phyloP scores from a whole-genome alignment of 2,888 invertebrate genomes.

The Drosophila ezoana region DNA sequence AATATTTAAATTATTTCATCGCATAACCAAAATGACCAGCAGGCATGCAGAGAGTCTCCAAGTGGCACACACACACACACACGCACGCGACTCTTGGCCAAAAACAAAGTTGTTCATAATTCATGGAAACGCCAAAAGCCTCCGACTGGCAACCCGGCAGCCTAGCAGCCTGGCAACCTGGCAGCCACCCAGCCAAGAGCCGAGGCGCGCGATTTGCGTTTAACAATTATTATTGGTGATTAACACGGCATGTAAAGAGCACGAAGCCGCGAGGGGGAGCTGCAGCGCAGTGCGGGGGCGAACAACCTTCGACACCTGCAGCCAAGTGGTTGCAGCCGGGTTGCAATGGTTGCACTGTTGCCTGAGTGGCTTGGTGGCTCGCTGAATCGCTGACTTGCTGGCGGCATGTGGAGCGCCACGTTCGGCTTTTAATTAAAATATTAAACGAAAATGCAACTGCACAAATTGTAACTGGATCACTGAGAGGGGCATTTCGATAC shows the following conservation, averaged over 20 bases:
- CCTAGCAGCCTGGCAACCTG: constrained; percentile 11
- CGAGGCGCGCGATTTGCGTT: constrained; percentile 71
- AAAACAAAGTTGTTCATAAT: constrained; percentile 55
- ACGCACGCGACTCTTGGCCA: constrained; percentile 6
- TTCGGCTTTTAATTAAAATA: constrained; percentile 77
- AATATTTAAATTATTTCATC: constrained; percentile 80
- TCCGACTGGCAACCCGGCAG: constrained; percentile 32
- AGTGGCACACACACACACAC: constrained; percentile 1
- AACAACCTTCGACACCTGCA: constrained; percentile 79
- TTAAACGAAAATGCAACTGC: constrained; percentile 77
- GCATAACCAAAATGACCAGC: constrained; percentile 76
- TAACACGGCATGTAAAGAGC: constrained; percentile 77
- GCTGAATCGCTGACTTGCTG: constrained; percentile 8
- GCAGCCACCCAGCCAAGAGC: constrained; percentile 30
- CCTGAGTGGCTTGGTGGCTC: constrained; percentile 2
- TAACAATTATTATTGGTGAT: constrained; percentile 81
- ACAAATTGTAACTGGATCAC: constrained; percentile 61
- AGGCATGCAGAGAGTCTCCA: constrained; percentile 59
- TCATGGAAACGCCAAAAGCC: constrained; percentile 71
- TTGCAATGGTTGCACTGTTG: constrained; percentile 4
- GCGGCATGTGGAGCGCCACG: constrained; percentile 73
- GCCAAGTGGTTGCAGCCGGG: constrained; percentile 34
- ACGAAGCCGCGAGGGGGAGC: constrained; percentile 8
- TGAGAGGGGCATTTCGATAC: constrained; percentile 10
- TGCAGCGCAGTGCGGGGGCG: constrained; percentile 11